Evolutionary conservation across 2,113 vertebrate genomes (phyloP).

Genomic region (Artemisiospiza belli): DNA sequence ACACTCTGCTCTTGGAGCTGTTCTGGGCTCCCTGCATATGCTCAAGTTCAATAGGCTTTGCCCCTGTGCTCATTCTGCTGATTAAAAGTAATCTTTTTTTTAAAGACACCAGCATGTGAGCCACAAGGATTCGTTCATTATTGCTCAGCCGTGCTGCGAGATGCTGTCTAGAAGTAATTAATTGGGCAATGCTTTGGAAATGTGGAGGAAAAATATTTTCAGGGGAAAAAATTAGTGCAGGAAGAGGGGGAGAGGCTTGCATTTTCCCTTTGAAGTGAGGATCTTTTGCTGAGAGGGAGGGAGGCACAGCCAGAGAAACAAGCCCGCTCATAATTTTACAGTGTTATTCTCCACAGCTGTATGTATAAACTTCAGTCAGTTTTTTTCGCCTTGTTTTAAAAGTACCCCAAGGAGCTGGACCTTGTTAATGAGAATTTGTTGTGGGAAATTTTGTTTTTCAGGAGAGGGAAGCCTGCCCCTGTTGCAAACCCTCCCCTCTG

Average conservation of each 20-base stretch:
- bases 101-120: conserved; percentile 74
- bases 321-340: conserved; percentile 16
- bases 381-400: not conserved
- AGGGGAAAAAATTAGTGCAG: conserved; percentile 55
- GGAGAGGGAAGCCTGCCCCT: not conserved
- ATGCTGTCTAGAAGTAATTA: conserved; percentile 72
- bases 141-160: conserved; percentile 73
- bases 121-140: conserved; percentile 72
- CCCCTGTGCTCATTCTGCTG: conserved; percentile 73
- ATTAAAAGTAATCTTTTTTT: conserved; percentile 74
- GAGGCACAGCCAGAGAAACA: conserved; percentile 5
- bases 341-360: not conserved
- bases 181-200: conserved; percentile 73
- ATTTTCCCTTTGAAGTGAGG: conserved; percentile 50
- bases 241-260: not conserved
- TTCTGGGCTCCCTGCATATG: conserved; percentile 7
- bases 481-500: not conserved
- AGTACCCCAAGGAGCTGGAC: not conserved
- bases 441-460: not conserved
- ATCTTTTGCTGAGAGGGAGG: not conserved
- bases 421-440: not conserved
- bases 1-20: not conserved
- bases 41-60: conserved; percentile 70
- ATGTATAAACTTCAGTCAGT: not conserved
- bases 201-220: conserved; percentile 60